Evolutionary conservation across 1,140 invertebrate genomes (phyloP), one percentile per base, ranked within the genome.

Genomic region (Muscidifurax raptorellus): DNA sequence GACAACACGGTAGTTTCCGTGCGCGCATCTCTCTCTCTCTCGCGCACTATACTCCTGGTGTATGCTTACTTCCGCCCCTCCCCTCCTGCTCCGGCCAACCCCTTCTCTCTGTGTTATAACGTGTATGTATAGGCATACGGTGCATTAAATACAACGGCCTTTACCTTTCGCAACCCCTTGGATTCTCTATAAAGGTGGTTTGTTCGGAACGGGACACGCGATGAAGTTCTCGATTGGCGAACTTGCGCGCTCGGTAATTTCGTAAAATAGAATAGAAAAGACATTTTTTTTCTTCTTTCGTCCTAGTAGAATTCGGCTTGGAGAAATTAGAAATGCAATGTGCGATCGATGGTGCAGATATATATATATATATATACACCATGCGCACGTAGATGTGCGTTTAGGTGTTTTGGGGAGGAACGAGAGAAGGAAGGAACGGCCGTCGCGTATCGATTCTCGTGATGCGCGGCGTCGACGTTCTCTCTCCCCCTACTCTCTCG

Each of bases 401-500:
- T 83, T 83, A 83, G 74, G 64, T 76, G n/a, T 77, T 83, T 82
- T n/a, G 72, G 72, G 40, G n/a, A 75, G 44, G 75, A 77, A 30
- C 15, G 76, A 66, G 59, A 47, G 18, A 22, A 71, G 30, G 36
- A 32, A 47, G 30, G 18, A 40, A 77, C 52, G 74, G 64, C 28
- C 67, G 27, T 47, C 75, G 40, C 75, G 82, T 83, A 83, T 83
- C 82, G 82, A 83, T 83, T 83, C 82, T 83, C 74, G 30, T 77
- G 74, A 75, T 82, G 59, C 81, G 47, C 72, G 66, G 66, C 66
- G 27, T 59, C 47, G 27, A 47, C 40, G 40, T n/a, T 80, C 15
- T 80, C 72, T 75, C 72, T 47, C 18, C 59, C 80, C 66, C 44
- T 82, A 9, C 15, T n/a, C 69, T 67, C 47, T 40, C 1, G 12